Evolutionary conservation across 2,888 invertebrate species (phyloP), one percentile per base, ranked within the genome.

Genomic region (Carcina quercana): DNA sequence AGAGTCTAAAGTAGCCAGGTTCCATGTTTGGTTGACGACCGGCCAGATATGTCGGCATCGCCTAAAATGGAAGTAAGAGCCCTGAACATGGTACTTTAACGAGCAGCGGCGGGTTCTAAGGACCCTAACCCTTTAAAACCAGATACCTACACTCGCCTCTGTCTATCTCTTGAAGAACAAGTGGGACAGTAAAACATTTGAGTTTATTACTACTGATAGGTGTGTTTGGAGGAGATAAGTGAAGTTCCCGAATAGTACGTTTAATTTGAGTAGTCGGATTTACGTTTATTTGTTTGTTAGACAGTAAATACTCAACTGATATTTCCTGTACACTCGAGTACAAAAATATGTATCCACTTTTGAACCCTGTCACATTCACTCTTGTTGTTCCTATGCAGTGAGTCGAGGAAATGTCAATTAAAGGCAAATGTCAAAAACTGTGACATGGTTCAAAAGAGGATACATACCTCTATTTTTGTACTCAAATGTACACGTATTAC

Each of bases 1-100:
- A 31, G 13, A 30, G 37, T 42, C 35, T 41, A 33, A 50, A 56
- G 54, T 49, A 46, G 49, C 48, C 45, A 35, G 53, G 48, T 52
- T 45, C 67, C 67, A 39, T 68, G 58, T 59, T 50, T 42, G 66
- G 69, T 32, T 29, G 30, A 34, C 32, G 44, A 55, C 45, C 53
- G 52, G 42, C 56, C 37, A 50, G 50, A 58, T 57, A 66, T 55
- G 54, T 62, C 63, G 58, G 50, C 58, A 43, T 34, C 38, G 41
- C 67, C 67, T 60, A 58, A 75, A 64, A 74, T 59, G 72, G 74
- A 53, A 50, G 40, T 25, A 37, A 39, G 40, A 47, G 45, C 52
- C 53, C 55, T 62, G n/a, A n/a, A n/a, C n/a, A n/a, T n/a, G n/a
- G n/a, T n/a, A n/a, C n/a, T 54, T 57, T 70, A 76, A 72, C 68